These are phyloP conservation scores for Rousettus madagascariensis DNA, from an alignment of 2,797 vertebrate genomes.

Conservation along the genomic window DNA sequence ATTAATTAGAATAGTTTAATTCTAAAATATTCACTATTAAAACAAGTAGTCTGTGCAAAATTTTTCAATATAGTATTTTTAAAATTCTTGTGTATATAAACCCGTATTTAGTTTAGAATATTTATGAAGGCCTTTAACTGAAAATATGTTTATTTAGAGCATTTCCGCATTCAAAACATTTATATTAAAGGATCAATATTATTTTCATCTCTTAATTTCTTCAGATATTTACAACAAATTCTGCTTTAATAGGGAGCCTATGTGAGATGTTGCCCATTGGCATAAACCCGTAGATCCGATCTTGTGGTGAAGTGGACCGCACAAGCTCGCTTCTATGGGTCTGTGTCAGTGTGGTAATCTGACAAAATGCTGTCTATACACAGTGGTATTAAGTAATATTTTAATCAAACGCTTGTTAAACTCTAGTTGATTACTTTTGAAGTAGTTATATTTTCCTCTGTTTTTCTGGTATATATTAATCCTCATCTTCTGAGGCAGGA, in stretches of 20 bases:
- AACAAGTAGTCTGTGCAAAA: constrained; percentile 36
- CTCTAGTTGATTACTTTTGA: background rate
- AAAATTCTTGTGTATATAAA: constrained; percentile 33
- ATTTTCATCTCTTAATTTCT: constrained; percentile 24
- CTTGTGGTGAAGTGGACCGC: constrained; percentile 95
- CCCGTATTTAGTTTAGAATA: constrained; percentile 2
- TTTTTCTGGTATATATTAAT: background rate
- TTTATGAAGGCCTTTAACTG: constrained; percentile 34
- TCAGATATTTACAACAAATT: constrained; percentile 42
- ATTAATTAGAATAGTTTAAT: constrained; percentile 26
- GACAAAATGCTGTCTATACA: constrained; percentile 77
- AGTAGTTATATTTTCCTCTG: constrained; percentile 33
- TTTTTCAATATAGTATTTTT: constrained; percentile 13
- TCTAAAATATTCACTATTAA: constrained; percentile 40
- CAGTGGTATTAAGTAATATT: background rate
- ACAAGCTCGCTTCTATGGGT: constrained; percentile 99
- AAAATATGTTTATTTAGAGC: background rate
- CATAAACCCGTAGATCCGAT: constrained; percentile 99
- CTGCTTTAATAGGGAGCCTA: constrained; percentile 28
- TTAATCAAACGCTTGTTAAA: constrained; percentile 43
- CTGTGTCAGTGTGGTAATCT: constrained; percentile 95
- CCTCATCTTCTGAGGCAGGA: constrained; percentile 25
- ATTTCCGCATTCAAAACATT: constrained; percentile 41
- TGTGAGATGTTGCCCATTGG: constrained; percentile 88
- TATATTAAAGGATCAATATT: background rate